Conservation (phyloP, 2,797 vertebrate species). For the Molossus molossus region DNA sequence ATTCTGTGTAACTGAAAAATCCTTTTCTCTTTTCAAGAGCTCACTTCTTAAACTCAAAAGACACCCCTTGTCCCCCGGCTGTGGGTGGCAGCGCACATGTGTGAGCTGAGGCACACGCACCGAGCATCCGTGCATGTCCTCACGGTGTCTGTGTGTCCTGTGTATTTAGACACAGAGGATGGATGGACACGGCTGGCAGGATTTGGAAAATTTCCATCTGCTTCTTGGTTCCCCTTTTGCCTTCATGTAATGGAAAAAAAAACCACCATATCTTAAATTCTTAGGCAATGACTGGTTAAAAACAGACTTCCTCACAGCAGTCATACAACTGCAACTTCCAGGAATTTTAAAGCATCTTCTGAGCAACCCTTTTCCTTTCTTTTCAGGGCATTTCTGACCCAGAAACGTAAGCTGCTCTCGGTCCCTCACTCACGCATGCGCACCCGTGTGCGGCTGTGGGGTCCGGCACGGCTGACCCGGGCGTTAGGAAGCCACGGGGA, state of each 20-base stretch:
- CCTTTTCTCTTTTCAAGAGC: background rate
- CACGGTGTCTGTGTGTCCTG: background rate
- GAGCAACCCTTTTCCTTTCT: constrained; percentile 58
- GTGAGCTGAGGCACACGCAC: background rate
- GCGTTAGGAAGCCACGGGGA: background rate
- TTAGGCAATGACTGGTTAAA: constrained; percentile 39
- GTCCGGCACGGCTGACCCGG: background rate
- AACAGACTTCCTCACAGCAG: constrained; percentile 44
- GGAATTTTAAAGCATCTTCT: constrained; percentile 28
- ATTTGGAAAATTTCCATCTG: constrained; percentile 56
- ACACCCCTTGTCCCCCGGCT: too few relatives aligned
- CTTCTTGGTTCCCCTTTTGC: constrained; percentile 50
- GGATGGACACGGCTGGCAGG: background rate
- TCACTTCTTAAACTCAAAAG: background rate
- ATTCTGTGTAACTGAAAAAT: background rate
- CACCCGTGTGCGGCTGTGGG: background rate
- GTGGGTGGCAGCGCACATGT: background rate
- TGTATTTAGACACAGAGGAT: background rate
- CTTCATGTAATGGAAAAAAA: constrained; percentile 8
- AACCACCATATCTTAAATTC: constrained; percentile 22
- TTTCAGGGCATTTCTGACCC: constrained; percentile 45
- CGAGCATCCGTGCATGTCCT: background rate
- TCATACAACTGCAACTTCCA: background rate
- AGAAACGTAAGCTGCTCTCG: constrained; percentile 14
- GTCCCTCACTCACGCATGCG: background rate